phyloP scores from a whole-genome alignment of 92 coral and sea anemone species.

The Muricea muricata region DNA sequence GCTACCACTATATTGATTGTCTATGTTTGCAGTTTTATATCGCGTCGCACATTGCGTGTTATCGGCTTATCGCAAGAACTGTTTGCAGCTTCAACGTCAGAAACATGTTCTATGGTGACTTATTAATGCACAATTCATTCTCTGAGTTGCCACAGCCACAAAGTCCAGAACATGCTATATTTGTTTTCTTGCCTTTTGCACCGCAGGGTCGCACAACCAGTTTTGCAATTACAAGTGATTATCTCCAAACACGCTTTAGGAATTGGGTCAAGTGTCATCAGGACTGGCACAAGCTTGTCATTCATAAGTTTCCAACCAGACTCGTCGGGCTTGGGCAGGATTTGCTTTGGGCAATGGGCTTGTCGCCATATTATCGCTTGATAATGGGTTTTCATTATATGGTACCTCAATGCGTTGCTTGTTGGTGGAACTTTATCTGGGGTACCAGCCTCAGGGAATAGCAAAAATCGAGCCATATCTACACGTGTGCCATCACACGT shows the following conservation, averaged over 20 bases:
- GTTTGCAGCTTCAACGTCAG: not conserved
- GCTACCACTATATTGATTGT: not conserved
- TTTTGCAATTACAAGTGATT: not conserved
- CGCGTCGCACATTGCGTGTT: not conserved
- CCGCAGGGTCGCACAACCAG: conserved; percentile 9
- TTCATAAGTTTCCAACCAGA: conserved; percentile 42
- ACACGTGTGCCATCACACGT: conserved; percentile 11
- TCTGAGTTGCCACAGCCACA: not conserved
- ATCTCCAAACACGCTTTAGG: conserved; percentile 34
- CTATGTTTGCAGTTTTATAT: not conserved
- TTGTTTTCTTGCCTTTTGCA: conserved; percentile 15
- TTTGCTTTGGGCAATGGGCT: conserved; percentile 39
- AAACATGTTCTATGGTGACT: not conserved
- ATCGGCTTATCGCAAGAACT: not conserved
- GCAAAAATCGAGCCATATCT: conserved; percentile 42
- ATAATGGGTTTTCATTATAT: conserved; percentile 45
- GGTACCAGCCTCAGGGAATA: conserved; percentile 31
- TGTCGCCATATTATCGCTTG: conserved; percentile 61
- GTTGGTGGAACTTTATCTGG: conserved; percentile 58
- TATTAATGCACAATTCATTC: conserved; percentile 29
- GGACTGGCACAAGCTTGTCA: conserved; percentile 28
- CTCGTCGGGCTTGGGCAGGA: conserved; percentile 41
- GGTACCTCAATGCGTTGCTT: conserved; percentile 45
- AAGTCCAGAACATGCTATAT: not conserved
- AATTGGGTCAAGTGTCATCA: conserved; percentile 42